Conservation (phyloP, 2,113 vertebrate species). For the Brienomyrus longianalis region DNA sequence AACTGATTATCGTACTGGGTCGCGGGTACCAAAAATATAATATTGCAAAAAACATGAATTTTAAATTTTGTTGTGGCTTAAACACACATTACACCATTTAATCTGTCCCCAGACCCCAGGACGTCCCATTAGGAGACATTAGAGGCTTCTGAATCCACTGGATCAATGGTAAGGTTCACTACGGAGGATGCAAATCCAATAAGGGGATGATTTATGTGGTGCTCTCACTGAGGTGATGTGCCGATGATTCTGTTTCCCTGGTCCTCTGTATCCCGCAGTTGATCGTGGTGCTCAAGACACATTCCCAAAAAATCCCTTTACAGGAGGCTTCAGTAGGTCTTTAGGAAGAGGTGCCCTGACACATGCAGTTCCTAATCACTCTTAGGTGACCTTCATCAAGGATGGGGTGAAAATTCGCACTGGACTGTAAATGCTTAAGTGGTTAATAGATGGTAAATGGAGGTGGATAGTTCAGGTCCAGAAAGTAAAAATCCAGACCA, state of each 20-base stretch:
- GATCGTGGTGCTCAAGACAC: neutral
- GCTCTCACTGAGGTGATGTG: neutral
- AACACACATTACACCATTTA: slow-evolving; percentile 1
- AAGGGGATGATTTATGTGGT: neutral
- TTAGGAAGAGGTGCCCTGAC: neutral
- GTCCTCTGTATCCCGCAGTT: neutral
- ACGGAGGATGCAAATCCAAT: neutral
- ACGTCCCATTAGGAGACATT: neutral
- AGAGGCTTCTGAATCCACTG: neutral
- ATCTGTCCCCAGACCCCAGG: neutral
- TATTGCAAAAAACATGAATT: neutral
- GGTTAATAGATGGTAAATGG: neutral
- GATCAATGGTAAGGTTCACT: neutral
- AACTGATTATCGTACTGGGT: no score
- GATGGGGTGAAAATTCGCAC: neutral
- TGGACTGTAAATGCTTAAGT: neutral
- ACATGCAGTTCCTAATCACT: neutral
- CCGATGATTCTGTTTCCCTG: neutral
- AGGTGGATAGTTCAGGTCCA: neutral
- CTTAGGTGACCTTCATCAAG: neutral
- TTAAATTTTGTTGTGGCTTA: neutral
- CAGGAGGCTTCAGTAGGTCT: neutral
- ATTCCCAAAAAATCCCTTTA: neutral
- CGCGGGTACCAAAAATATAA: neutral
- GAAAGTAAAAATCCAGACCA: neutral